A percentile compares a stretch with the other conserved stretches of the same genome.
Conservation (phyloP, 2,113 vertebrate genomes). For the Sciurus niger region DNA sequence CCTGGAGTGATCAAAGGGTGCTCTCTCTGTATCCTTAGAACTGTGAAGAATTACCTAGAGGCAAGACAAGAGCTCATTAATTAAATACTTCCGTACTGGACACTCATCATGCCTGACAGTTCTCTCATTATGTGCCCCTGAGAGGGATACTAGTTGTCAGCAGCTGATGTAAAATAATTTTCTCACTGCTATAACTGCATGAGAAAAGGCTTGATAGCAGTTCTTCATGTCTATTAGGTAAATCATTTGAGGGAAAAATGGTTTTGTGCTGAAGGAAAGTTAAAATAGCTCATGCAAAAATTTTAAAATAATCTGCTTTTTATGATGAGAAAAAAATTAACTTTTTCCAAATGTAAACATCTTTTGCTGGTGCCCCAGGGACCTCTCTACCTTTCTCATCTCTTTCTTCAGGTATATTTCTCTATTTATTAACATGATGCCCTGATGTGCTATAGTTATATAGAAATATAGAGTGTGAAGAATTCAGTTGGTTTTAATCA, state of each 20-base stretch:
- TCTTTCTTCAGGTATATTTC: conserved; percentile 31
- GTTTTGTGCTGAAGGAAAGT: conserved; percentile 69
- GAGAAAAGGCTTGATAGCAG: conserved; percentile 57
- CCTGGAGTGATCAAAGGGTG: conserved; percentile 63
- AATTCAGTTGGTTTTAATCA: neutral
- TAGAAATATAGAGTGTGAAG: neutral
- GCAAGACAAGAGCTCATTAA: conserved; percentile 80
- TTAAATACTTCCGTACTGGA: conserved; percentile 80
- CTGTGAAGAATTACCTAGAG: conserved; percentile 80
- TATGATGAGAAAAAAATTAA: conserved; percentile 45
- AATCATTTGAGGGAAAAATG: conserved; percentile 73
- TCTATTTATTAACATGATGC: neutral
- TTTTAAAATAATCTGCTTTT: conserved; percentile 72
- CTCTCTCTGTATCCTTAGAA: conserved; percentile 65
- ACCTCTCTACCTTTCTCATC: neutral
- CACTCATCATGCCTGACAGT: conserved; percentile 77
- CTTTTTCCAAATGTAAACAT: conserved; percentile 49
- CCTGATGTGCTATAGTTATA: neutral
- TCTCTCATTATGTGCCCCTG: conserved; percentile 77
- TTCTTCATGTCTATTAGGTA: conserved; percentile 79
- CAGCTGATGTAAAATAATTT: conserved; percentile 80
- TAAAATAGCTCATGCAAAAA: conserved; percentile 77
- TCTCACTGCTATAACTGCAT: conserved; percentile 53
- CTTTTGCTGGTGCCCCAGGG: neutral
- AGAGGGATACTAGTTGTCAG: conserved; percentile 80